These are phyloP conservation scores for Gymnothorax javanicus DNA, from an alignment of 2,797 vertebrate species.

Conservation along the genomic window DNA sequence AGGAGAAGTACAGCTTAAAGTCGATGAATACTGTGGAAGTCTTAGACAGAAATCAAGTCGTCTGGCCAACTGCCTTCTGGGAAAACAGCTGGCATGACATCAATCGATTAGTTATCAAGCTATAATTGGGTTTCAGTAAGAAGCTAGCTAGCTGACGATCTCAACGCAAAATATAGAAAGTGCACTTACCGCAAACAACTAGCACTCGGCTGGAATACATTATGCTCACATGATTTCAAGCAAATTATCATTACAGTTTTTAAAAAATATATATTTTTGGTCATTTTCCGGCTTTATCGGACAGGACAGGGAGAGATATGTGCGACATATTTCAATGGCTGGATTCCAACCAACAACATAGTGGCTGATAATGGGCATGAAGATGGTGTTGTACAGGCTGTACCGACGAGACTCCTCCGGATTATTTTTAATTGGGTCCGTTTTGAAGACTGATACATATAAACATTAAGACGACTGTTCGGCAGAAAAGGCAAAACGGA, in stretches of 20 bases:
- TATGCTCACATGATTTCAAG: neutral
- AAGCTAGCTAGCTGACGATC: neutral
- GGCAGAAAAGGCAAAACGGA: neutral
- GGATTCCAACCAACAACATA: too few species aligned
- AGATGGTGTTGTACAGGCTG: too few species aligned
- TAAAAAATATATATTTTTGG: too few species aligned
- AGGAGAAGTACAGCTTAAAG: neutral
- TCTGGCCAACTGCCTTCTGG: neutral
- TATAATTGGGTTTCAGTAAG: neutral
- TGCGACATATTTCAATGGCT: too few species aligned
- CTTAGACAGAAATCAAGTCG: neutral
- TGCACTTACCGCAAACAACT: neutral
- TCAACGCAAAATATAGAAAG: neutral
- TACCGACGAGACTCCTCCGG: too few species aligned
- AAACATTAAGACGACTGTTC: neutral
- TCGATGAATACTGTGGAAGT: neutral
- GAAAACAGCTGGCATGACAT: neutral
- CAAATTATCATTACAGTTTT: neutral
- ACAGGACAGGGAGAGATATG: too few species aligned
- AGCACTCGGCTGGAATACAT: neutral
- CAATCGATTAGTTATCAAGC: neutral
- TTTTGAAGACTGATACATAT: neutral
- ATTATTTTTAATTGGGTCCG: neutral
- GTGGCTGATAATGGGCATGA: too few species aligned
- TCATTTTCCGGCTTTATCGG: too few species aligned